Conservation (phyloP, 2,888 invertebrate species). For the Tetragonisca angustula region DNA sequence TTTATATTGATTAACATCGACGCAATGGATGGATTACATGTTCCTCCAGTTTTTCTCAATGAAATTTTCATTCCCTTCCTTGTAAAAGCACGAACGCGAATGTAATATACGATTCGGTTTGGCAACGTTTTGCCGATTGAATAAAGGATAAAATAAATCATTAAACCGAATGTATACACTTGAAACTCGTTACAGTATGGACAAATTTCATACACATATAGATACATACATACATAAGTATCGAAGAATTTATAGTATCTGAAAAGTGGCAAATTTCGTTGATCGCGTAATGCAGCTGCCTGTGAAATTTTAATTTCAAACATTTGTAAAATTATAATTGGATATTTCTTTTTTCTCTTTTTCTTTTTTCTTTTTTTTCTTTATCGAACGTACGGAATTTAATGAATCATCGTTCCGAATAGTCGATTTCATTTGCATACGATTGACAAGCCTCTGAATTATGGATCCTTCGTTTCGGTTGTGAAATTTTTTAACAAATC, state of each 20-base stretch:
- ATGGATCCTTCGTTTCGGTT: not conserved
- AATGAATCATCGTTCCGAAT: not conserved
- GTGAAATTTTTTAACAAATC: not conserved
- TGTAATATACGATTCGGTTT: not conserved
- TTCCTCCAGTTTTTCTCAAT: not conserved
- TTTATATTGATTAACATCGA: conserved; percentile 1
- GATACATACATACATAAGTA: not conserved
- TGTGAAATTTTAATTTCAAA: conserved; percentile 24
- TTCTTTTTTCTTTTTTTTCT: not conserved
- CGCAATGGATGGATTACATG: not conserved
- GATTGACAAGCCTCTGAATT: not conserved
- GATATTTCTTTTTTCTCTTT: not conserved
- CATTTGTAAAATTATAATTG: not conserved
- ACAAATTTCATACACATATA: not conserved
- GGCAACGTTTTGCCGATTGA: not conserved
- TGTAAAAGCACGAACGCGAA: not conserved
- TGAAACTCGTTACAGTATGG: conserved; percentile 8
- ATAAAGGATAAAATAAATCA: conserved; percentile 13
- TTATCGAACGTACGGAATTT: not conserved
- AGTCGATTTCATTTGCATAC: not conserved
- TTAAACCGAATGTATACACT: conserved; percentile 7
- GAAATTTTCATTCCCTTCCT: conserved; percentile 7
- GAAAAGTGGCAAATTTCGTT: not conserved
- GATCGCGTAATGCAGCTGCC: not conserved
- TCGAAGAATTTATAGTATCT: not conserved